phyloP scores from a whole-genome alignment of 1,140 invertebrate genomes.

The Nautilus pompilius region DNA sequence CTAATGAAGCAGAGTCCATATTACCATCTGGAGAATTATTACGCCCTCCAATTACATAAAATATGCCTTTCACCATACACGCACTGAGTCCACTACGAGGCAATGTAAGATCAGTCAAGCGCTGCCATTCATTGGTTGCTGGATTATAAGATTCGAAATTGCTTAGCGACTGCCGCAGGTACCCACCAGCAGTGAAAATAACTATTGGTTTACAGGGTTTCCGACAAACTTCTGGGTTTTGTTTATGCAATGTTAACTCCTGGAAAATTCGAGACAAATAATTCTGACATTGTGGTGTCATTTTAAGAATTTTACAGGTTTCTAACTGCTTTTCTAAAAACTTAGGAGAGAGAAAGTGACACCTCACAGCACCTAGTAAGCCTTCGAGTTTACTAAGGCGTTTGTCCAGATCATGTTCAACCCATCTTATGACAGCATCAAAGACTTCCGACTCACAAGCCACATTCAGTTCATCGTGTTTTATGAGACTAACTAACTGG shows the following conservation, averaged over 20 bases:
- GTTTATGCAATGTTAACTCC: conserved; percentile 56
- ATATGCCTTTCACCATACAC: conserved; percentile 65
- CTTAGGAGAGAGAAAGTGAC: conserved; percentile 85
- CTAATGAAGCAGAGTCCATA: conserved; percentile 70
- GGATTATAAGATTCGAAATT: conserved; percentile 83
- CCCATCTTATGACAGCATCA: conserved; percentile 87
- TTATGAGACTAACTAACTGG: conserved; percentile 75
- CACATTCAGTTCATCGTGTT: conserved; percentile 85
- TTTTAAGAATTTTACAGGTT: conserved; percentile 78
- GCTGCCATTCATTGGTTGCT: conserved; percentile 78
- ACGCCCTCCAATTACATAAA: conserved; percentile 87
- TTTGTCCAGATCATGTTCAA: conserved; percentile 79
- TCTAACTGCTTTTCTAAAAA: conserved; percentile 90
- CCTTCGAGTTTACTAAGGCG: conserved; percentile 80
- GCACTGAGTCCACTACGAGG: conserved; percentile 76
- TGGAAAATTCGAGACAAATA: conserved; percentile 87
- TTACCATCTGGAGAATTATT: conserved; percentile 80
- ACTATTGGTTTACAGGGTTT: conserved; percentile 58
- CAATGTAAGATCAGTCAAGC: conserved; percentile 73
- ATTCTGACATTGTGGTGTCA: conserved; percentile 80
- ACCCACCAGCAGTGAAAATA: conserved; percentile 88
- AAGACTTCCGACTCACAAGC: conserved; percentile 86
- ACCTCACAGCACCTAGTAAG: conserved; percentile 81
- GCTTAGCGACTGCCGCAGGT: conserved; percentile 79
- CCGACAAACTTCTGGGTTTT: conserved; percentile 41